phyloP scores from a whole-genome alignment of 64 coral and sea anemone species.

The Pocillopora verrucosa region DNA sequence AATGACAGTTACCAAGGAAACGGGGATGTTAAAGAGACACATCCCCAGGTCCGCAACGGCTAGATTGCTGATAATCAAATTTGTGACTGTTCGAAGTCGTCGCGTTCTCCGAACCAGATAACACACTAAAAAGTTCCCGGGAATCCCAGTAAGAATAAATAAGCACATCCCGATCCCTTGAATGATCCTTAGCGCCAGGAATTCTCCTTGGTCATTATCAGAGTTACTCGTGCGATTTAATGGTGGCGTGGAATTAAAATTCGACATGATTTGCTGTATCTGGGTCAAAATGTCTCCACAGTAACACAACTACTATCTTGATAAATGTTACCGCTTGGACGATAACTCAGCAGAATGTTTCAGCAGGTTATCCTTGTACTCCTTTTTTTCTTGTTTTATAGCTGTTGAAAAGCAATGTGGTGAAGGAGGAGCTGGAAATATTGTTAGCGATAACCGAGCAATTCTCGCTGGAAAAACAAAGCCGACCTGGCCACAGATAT shows the following conservation, averaged over 20 bases:
- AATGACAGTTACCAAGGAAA: conserved; percentile 78
- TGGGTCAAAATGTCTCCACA: background rate
- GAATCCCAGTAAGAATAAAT: conserved; percentile 77
- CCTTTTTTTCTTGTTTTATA: too few species aligned
- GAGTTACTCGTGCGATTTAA: background rate
- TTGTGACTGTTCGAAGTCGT: conserved; percentile 82
- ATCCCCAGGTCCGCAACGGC: conserved; percentile 79
- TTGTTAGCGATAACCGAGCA: too few species aligned
- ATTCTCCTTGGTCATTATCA: background rate
- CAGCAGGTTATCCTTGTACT: too few species aligned
- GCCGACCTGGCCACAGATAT: too few species aligned
- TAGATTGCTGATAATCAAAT: conserved; percentile 80
- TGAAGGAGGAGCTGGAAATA: too few species aligned
- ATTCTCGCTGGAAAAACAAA: too few species aligned
- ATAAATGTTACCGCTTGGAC: too few species aligned
- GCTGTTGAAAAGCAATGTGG: too few species aligned
- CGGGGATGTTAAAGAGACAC: conserved; percentile 80
- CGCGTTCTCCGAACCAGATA: conserved; percentile 72
- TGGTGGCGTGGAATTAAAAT: background rate
- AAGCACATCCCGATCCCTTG: conserved; percentile 67
- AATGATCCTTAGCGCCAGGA: conserved; percentile 30
- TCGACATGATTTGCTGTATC: background rate
- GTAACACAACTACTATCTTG: too few species aligned
- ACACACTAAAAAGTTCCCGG: conserved; percentile 77
- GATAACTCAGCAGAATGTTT: too few species aligned